phyloP scores from a whole-genome alignment of 2,797 vertebrate species.

The Propithecus perrieri region DNA sequence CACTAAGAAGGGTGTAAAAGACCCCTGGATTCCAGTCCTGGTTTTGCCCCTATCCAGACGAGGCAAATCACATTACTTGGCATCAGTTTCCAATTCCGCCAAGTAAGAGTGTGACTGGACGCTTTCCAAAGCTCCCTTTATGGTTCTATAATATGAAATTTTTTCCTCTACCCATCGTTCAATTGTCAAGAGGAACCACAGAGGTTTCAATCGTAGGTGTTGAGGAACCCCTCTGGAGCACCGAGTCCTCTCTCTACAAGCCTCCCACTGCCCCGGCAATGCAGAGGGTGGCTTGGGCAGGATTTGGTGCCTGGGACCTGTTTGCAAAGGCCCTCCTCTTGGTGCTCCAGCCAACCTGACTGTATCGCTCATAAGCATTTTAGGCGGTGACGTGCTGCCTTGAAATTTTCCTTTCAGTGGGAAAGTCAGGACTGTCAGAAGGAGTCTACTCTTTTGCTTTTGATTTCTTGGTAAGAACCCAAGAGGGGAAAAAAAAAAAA shows the following conservation, averaged over 20 bases:
- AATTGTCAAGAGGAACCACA: not conserved
- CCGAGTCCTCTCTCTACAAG: not conserved
- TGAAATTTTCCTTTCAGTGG: conserved; percentile 71
- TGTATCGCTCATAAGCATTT: conserved; percentile 54
- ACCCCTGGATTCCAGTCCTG: not conserved
- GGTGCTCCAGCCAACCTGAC: conserved; percentile 4
- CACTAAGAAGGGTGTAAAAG: not conserved
- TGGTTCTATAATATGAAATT: not conserved
- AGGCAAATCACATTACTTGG: not conserved
- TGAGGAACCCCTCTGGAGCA: not conserved
- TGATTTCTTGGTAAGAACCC: conserved; percentile 59
- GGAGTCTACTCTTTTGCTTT: conserved; percentile 47
- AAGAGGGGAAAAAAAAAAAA: conserved; percentile 23
- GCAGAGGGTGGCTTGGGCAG: not conserved
- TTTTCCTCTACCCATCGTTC: not conserved
- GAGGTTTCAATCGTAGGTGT: not conserved
- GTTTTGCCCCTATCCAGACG: not conserved
- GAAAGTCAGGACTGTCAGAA: conserved; percentile 68
- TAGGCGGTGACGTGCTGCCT: conserved; percentile 56
- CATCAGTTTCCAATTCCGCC: not conserved
- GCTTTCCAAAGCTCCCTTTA: not conserved
- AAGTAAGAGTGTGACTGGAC: not conserved
- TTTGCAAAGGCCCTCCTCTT: not conserved
- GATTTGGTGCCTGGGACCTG: not conserved
- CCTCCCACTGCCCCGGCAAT: not conserved